Conservation (phyloP, 2,888 invertebrate genomes). For the Scaptomyza flava region DNA sequence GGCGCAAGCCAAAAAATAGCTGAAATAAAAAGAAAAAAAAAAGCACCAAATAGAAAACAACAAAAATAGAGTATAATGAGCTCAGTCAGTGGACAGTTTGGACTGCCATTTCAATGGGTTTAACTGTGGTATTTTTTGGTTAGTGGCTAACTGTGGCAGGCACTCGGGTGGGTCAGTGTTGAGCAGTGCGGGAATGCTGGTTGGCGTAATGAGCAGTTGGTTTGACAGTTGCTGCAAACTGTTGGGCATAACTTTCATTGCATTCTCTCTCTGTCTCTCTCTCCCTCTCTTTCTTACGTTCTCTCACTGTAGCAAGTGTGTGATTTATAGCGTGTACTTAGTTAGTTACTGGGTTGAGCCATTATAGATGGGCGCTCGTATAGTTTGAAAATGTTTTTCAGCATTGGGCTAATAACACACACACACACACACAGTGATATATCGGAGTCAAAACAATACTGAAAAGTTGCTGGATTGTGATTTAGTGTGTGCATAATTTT, state of each 20-base stretch:
- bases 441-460: slow-evolving; percentile 54
- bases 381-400: slow-evolving; percentile 43
- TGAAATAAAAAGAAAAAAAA: slow-evolving; percentile 5
- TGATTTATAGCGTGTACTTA: slow-evolving; percentile 63
- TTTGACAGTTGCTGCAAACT: slow-evolving; percentile 71
- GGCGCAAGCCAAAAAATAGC: slow-evolving; percentile 13
- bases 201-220: slow-evolving; percentile 73
- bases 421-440: background rate
- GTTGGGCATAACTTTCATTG: slow-evolving; percentile 70
- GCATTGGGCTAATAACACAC: slow-evolving; percentile 40
- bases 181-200: slow-evolving; percentile 23
- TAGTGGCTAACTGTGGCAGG: slow-evolving; percentile 40
- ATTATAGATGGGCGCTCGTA: slow-evolving; percentile 54
- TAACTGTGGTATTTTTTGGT: slow-evolving; percentile 32
- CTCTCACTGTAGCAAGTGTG: slow-evolving; percentile 46
- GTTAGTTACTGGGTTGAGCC: slow-evolving; percentile 37
- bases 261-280: slow-evolving; percentile 3
- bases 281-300: background rate
- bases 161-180: background rate
- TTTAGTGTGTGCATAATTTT: slow-evolving; percentile 44
- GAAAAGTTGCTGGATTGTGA: slow-evolving; percentile 44
- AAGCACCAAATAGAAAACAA: slow-evolving; percentile 19
- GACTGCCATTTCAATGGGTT: slow-evolving; percentile 46
- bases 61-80: slow-evolving; percentile 67
- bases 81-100: slow-evolving; percentile 45